phyloP scores from a whole-genome alignment of 2,888 invertebrate species.

The Rotaria macrura region DNA sequence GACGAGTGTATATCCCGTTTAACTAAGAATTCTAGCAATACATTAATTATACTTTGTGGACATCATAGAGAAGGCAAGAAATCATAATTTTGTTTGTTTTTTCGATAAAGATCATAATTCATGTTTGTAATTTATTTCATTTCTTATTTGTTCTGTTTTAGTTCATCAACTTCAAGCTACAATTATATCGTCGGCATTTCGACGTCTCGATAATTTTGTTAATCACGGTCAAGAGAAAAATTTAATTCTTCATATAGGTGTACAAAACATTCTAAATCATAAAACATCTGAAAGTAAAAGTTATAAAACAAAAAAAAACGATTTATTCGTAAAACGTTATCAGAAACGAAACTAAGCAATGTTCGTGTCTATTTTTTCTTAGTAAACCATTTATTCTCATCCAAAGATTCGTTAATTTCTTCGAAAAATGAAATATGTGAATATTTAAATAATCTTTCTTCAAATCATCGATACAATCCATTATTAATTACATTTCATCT shows the following conservation, averaged over 20 bases:
- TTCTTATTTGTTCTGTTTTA: not conserved
- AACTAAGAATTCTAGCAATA: not conserved
- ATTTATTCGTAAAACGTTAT: too few species aligned
- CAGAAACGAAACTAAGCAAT: too few species aligned
- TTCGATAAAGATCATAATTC: too few species aligned
- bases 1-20: not conserved
- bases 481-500: not conserved
- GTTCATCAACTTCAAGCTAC: not conserved
- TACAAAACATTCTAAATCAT: not conserved
- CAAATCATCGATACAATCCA: not conserved
- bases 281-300: not conserved
- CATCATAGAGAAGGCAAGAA: not conserved
- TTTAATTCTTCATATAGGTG: not conserved
- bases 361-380: not conserved
- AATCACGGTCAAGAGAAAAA: not conserved
- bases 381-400: not conserved
- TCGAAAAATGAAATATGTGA: not conserved
- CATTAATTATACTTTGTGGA: not conserved
- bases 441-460: not conserved
- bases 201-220: not conserved
- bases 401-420: not conserved
- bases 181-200: not conserved
- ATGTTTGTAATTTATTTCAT: too few species aligned
- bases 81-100: not conserved
- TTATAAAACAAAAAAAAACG: too few species aligned